These are phyloP conservation scores for Chaetodon trifascialis DNA, from an alignment of 2,113 vertebrate genomes.

Conservation along the genomic window DNA sequence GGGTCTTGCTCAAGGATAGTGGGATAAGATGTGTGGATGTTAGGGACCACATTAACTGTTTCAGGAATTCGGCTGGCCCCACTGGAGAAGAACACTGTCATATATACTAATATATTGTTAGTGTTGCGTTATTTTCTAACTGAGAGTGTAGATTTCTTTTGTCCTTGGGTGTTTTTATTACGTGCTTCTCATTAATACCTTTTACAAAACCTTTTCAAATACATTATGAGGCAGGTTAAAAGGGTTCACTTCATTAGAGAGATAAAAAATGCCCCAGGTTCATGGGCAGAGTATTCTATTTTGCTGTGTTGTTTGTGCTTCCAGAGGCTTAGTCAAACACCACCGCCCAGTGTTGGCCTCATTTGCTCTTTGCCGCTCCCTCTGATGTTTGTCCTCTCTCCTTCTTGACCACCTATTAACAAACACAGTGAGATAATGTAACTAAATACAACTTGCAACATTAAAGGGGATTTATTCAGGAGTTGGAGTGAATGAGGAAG, in stretches of 20 bases:
- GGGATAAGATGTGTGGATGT: slow-evolving; percentile 8
- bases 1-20: slow-evolving; percentile 31
- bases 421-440: slow-evolving; percentile 69
- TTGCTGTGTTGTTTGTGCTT: slow-evolving; percentile 63
- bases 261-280: slow-evolving; percentile 58
- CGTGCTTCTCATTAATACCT: slow-evolving; percentile 42
- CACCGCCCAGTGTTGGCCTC: slow-evolving; percentile 37
- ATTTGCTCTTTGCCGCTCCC: slow-evolving; percentile 65
- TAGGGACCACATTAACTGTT: slow-evolving; percentile 10
- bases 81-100: not conserved
- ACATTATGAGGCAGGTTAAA: slow-evolving; percentile 66
- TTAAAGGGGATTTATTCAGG: slow-evolving; percentile 60
- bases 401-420: slow-evolving; percentile 70
- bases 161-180: slow-evolving; percentile 20
- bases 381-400: slow-evolving; percentile 54
- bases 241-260: slow-evolving; percentile 63
- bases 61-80: not conserved
- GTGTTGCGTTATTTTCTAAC: slow-evolving; percentile 1
- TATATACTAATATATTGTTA: slow-evolving; percentile 2
- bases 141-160: slow-evolving; percentile 20
- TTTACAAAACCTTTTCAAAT: slow-evolving; percentile 47
- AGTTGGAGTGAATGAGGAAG: slow-evolving; percentile 41
- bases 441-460: slow-evolving; percentile 54
- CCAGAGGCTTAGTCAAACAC: slow-evolving; percentile 58
- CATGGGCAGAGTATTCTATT: slow-evolving; percentile 23